A percentile compares a stretch with the other conserved stretches of the same genome.
Evolutionary conservation across 2,113 vertebrate species (phyloP).

Genomic region (Sander vitreus): DNA sequence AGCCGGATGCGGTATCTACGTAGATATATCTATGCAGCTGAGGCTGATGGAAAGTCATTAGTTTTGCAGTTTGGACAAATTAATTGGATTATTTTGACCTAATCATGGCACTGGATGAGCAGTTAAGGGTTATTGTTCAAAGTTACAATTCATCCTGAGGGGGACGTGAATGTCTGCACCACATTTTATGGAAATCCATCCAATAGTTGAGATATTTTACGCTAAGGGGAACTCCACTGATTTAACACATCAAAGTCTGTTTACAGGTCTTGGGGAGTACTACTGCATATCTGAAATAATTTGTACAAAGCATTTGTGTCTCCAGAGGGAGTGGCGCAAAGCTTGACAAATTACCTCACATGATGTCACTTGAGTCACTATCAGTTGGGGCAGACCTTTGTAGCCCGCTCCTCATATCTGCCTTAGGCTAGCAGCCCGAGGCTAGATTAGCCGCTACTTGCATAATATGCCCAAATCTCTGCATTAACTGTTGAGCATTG

Average conservation of each 20-base stretch:
- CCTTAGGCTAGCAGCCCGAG: no score
- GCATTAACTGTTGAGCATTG: neutral
- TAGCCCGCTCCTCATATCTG: no score
- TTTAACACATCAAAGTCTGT: neutral
- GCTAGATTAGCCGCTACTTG: no score
- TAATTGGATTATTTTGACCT: neutral
- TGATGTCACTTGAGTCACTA: no score
- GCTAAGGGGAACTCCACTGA: neutral
- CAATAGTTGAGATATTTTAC: neutral
- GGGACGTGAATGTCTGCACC: neutral
- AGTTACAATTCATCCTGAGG: neutral
- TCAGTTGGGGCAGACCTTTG: no score
- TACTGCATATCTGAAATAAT: no score
- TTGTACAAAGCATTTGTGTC: no score
- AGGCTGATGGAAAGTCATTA: neutral
- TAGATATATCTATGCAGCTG: no score
- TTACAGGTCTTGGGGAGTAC: neutral
- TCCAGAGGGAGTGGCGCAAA: no score
- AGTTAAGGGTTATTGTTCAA: neutral
- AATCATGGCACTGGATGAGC: neutral
- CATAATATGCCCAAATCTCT: neutral
- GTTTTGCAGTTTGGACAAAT: neutral
- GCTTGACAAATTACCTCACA: no score
- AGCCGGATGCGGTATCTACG: no score
- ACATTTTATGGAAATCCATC: conserved; percentile 11